Percentiles rank a stretch among this genome's conserved stretches.
These are phyloP conservation scores for Euleptes europaea DNA, from an alignment of 2,113 vertebrate species.

Conservation along the genomic window DNA sequence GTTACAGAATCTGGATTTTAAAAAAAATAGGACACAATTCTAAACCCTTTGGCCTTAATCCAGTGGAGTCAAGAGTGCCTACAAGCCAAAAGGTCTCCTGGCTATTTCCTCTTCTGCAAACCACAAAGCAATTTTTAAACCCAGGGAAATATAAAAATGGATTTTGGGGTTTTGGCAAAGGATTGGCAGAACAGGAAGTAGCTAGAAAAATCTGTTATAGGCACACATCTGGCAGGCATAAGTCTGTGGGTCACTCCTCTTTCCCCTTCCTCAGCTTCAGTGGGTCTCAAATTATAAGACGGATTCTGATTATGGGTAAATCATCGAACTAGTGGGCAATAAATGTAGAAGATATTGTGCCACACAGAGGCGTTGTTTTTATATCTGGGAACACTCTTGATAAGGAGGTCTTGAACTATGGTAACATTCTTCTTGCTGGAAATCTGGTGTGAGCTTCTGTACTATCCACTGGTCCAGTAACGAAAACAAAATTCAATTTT, in stretches of 20 bases:
- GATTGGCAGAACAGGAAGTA: neutral
- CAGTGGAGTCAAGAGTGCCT: neutral
- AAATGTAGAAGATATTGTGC: neutral
- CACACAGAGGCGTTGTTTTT: neutral
- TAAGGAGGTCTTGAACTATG: neutral
- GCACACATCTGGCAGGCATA: neutral
- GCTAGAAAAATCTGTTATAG: neutral
- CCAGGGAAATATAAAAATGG: neutral
- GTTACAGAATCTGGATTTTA: neutral
- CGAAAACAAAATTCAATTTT: neutral
- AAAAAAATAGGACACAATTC: neutral
- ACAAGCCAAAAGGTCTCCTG: neutral
- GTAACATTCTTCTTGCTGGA: neutral
- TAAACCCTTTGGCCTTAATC: neutral
- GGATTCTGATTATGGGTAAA: neutral
- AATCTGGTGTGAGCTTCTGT: neutral
- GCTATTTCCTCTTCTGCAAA: neutral
- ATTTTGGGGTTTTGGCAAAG: neutral
- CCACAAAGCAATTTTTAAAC: slow-evolving; percentile 13
- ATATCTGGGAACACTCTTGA: neutral
- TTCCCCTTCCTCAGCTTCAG: neutral
- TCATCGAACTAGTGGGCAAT: neutral
- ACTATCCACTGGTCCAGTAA: neutral
- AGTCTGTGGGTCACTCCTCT: neutral
- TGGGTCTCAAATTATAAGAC: neutral